phyloP scores from a whole-genome alignment of 2,113 vertebrate genomes.

The Corythaixoides concolor region DNA sequence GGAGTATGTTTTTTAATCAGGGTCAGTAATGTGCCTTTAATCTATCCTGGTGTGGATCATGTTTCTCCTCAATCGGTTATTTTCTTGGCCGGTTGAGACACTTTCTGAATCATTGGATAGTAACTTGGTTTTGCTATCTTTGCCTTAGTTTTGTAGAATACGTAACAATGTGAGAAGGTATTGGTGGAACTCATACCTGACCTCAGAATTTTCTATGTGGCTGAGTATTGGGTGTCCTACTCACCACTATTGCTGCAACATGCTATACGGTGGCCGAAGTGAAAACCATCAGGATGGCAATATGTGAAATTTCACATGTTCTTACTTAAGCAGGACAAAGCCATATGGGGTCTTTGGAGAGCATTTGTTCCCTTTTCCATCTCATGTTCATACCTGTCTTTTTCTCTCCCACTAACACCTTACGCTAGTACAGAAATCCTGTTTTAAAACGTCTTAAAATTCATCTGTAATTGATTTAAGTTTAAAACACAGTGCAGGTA shows the following conservation, averaged over 20 bases:
- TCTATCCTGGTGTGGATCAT: not conserved
- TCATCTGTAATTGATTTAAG: not conserved
- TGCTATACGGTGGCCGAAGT: accelerated
- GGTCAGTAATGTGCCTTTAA: not conserved
- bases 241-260: not conserved
- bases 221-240: not conserved
- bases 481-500: not conserved
- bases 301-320: not conserved
- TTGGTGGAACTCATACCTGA: not conserved
- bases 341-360: not conserved
- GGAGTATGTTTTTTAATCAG: not conserved
- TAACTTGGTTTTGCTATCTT: not conserved
- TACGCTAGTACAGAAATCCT: not conserved
- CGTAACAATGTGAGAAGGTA: not conserved
- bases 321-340: not conserved
- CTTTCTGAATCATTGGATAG: not conserved
- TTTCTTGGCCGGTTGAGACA: not conserved
- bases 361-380: not conserved
- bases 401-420: not conserved
- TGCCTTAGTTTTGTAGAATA: not conserved
- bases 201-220: not conserved
- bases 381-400: not conserved
- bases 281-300: not conserved
- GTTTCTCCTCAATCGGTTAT: not conserved
- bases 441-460: not conserved